Conservation (phyloP, 2,888 invertebrate species). For the Lasioglossum marginatum region DNA sequence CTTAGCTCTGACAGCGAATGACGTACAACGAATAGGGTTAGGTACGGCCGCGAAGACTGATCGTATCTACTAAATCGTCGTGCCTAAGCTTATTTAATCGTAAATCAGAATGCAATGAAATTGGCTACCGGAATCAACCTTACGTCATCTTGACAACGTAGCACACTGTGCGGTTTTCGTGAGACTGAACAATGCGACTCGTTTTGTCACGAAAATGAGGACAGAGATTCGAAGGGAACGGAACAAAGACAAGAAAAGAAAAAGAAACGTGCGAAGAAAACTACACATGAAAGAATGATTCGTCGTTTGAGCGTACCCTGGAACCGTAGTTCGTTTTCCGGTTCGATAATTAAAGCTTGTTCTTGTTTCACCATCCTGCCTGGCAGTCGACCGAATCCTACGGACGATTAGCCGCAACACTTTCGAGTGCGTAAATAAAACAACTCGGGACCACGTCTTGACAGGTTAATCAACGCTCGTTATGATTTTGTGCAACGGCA, state of each 20-base stretch:
- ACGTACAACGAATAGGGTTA: slow-evolving; percentile 68
- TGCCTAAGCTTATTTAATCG: slow-evolving; percentile 31
- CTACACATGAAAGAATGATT: slow-evolving; percentile 48
- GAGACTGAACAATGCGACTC: slow-evolving; percentile 44
- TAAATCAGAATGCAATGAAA: slow-evolving; percentile 39
- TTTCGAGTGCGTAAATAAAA: slow-evolving; percentile 43
- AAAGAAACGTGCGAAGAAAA: slow-evolving; percentile 14
- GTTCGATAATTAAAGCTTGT: slow-evolving; percentile 94
- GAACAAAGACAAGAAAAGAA: background rate
- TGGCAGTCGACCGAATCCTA: slow-evolving; percentile 56
- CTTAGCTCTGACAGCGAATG: slow-evolving; percentile 68
- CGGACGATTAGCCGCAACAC: slow-evolving; percentile 59
- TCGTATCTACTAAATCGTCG: slow-evolving; percentile 30
- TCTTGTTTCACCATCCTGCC: slow-evolving; percentile 89
- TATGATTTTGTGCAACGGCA: slow-evolving; percentile 62
- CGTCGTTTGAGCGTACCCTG: slow-evolving; percentile 89
- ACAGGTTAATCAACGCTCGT: slow-evolving; percentile 64
- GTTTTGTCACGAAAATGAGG: slow-evolving; percentile 34
- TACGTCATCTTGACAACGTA: slow-evolving; percentile 75
- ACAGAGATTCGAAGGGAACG: slow-evolving; percentile 2
- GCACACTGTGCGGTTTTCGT: slow-evolving; percentile 61
- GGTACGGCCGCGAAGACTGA: slow-evolving; percentile 51
- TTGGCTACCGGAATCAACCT: slow-evolving; percentile 55
- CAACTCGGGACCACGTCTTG: slow-evolving; percentile 61
- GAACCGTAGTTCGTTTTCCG: slow-evolving; percentile 95